These are phyloP conservation scores for Reticulitermes speratus DNA, from an alignment of 1,140 invertebrate species.

Conservation along the genomic window DNA sequence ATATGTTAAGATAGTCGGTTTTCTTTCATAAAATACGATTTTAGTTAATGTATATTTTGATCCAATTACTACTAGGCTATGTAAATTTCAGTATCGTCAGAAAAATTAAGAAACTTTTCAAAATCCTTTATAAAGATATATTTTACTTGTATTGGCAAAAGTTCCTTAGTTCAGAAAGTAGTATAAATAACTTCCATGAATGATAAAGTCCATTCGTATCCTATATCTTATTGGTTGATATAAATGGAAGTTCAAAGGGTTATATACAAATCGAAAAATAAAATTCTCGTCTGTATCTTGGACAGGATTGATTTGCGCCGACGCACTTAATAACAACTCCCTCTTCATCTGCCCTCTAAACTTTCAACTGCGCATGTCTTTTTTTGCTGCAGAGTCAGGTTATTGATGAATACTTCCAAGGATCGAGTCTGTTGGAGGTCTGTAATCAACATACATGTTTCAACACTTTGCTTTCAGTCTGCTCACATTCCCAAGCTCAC, in stretches of 20 bases:
- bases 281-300: neutral
- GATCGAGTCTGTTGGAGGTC: neutral
- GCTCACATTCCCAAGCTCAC: neutral
- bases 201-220: neutral
- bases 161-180: too few relatives aligned
- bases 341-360: neutral
- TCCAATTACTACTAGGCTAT: too few relatives aligned
- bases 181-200: too few relatives aligned
- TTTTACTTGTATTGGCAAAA: too few relatives aligned
- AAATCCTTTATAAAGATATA: too few relatives aligned
- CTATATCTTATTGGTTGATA: neutral
- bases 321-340: neutral
- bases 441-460: slow-evolving; percentile 17
- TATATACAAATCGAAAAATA: neutral
- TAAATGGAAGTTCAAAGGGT: neutral
- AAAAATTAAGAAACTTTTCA: too few relatives aligned
- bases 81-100: too few relatives aligned
- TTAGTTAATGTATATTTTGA: too few relatives aligned
- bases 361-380: neutral
- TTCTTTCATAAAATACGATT: too few relatives aligned
- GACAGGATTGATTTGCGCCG: neutral
- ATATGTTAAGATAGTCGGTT: too few relatives aligned
- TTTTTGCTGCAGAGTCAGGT: neutral
- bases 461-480: neutral
- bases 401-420: neutral